Base-by-base conservation (phyloP, 2,797 vertebrate species). In the Acomys russatus region DNA sequence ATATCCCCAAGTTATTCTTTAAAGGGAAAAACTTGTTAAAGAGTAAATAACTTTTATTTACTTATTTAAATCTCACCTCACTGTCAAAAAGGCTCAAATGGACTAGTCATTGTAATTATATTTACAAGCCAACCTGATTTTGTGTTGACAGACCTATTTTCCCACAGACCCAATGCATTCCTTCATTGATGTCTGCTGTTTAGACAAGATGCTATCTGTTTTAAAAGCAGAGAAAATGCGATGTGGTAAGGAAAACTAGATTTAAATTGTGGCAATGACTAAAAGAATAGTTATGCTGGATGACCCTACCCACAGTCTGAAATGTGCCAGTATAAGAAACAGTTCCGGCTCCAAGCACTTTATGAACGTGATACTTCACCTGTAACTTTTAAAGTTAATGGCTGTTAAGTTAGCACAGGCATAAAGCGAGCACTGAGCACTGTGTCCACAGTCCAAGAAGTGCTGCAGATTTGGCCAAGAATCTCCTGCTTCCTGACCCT, bases 161-260 rank as follows among this genome's bases (percentile, higher is more conserved):
- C 71, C 74, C 33, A 0, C 25, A 95, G 76, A 33, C 49, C 33
- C 44, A 59, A 86, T 10, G 20, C 23, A 91, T 54, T 91, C 25
- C 78, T 88, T 94, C 76, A 23, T 30, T 94, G 54, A 49, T 2
- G 68, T 63, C 10, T 54, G 20, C 15, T 92, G 35, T 49, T 93
- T 38, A 89, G 28, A 78, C 20, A 91, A 92, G 22, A 92, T 30
- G 17, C 9, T 80, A 64, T 12, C 30, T 79, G 89, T 80, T 94
- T 88, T 90, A 51, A 79, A 96, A 94, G 66, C 51, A 94, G 33
- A 90, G n/a, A 56, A 95, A 97, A 93, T 15, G 80, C 20, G n/a
- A 93, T 20, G 25, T 10, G 12, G 23, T 78, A 94, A 77, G 15
- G 76, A 93, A 95, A 94, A 88, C 9, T 66, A 14, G 51, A 74